These are phyloP conservation scores for Ophiothrix spiculata DNA, from an alignment of 35 echinoderm and acorn worm genomes.

Conservation along the genomic window DNA sequence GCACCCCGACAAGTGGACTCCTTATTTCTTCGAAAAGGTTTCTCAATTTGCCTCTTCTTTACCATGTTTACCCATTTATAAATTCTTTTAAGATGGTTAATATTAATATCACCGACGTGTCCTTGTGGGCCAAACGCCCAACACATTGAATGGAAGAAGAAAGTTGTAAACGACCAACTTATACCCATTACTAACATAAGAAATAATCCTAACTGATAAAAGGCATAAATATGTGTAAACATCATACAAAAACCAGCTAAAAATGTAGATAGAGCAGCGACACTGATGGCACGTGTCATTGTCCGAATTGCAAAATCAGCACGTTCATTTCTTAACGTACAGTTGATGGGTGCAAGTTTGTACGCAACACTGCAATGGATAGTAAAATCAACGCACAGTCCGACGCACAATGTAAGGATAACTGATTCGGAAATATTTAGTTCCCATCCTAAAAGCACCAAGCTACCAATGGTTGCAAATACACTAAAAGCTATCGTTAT, in stretches of 20 bases:
- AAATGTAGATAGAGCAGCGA: constrained; percentile 85
- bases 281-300: constrained; percentile 60
- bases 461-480: constrained; percentile 62
- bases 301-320: constrained; percentile 45
- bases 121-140: constrained; percentile 61
- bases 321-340: constrained; percentile 20
- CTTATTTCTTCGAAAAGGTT: no score
- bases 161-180: constrained; percentile 80
- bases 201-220: constrained; percentile 67
- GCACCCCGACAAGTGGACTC: no score
- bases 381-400: constrained; percentile 90
- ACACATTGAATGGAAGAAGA: constrained; percentile 81
- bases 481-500: constrained; percentile 67
- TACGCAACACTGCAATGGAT: constrained; percentile 89
- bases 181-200: constrained; percentile 70
- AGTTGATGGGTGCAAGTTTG: constrained; percentile 33
- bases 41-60: no score
- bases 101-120: constrained; percentile 35
- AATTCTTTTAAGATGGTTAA: no score
- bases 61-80: no score
- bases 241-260: constrained; percentile 76
- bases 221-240: constrained; percentile 52
- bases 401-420: constrained; percentile 72
- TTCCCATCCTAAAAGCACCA: constrained; percentile 94
- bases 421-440: constrained; percentile 85